Evolutionary conservation across 2,113 vertebrate species (phyloP), one percentile per base, ranked within the genome.

Genomic region (Pipa parva): DNA sequence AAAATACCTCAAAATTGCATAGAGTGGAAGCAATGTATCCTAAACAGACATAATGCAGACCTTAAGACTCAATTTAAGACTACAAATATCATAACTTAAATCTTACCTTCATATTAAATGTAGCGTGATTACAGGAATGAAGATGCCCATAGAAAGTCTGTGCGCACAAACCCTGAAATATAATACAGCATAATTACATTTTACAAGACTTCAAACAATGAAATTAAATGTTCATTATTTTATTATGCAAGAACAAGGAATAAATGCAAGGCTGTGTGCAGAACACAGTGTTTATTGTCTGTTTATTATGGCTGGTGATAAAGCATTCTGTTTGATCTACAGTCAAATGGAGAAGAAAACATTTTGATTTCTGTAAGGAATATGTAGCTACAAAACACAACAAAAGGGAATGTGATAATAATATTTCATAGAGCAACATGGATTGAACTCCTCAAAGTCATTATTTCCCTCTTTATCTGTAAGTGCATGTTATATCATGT

Each of bases 111-210:
- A 63, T 65, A 63, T 79, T 85, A 74, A 89, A 87, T 5, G 82
- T 62, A 5, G 88, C 89, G 1, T 92, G 79, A 49, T 90, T 90
- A 62, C 90, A 85, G 6, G 90, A 83, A 68, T 89, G 82, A 72
- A 81, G 76, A 45, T 95, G 92, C 11, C 91, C 91, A 4, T 61
- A 86, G 55, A 93, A 86, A 0, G 81, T 87, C 17, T 85, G 73
- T 24, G 90, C 82, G 63, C 79, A 75, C 31, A 84, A 36, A 4
- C 81, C 80, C 83, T 87, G 36, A 55, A 57, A 62, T 75, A 74
- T 10, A 59, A 33, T 6, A 50, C 56, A 50, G 56, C 4, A 12
- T 67, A 57, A 63, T 67, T 42, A 42, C 17, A n/a, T 42, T 42
- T 42, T 42, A 15, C 39, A 42, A 42, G 39, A 42, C 39, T 42